Conservation (phyloP, 92 coral and sea anemone species). For the Hydrozoanthus gracilis region DNA sequence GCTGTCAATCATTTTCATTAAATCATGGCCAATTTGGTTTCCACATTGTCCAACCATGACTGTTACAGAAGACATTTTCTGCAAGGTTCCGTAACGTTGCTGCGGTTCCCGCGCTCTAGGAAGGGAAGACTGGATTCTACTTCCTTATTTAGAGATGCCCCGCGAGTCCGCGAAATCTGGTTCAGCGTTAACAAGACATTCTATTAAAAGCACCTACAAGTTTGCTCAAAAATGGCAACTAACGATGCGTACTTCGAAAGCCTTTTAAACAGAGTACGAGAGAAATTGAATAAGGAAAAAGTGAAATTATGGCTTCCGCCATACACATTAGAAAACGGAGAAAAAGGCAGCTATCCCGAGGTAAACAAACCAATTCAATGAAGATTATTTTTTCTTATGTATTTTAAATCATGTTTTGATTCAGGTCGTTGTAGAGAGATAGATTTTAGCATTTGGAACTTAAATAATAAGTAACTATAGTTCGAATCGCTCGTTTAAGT, state of each 20-base stretch:
- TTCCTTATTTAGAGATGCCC: conserved; percentile 44
- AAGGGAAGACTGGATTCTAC: neutral
- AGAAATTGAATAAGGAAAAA: conserved; percentile 81
- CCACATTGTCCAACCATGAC: conserved; percentile 92
- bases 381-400: neutral
- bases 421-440: neutral
- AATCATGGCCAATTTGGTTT: conserved; percentile 88
- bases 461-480: neutral
- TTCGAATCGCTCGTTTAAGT: neutral
- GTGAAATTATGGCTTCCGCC: conserved; percentile 91
- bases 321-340: conserved; percentile 72
- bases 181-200: conserved; percentile 56
- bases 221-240: conserved; percentile 58
- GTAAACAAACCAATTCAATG: conserved; percentile 40
- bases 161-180: conserved; percentile 32
- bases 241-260: conserved; percentile 62
- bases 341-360: conserved; percentile 71
- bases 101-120: no score
- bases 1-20: conserved; percentile 79
- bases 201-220: conserved; percentile 20
- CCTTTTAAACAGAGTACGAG: conserved; percentile 69
- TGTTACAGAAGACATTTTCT: conserved; percentile 75
- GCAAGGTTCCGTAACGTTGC: no score
- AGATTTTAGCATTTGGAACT: neutral
- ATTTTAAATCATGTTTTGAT: neutral